These are phyloP conservation scores for Heliconius eleuchia DNA, from an alignment of 1,140 invertebrate genomes.

Conservation along the genomic window DNA sequence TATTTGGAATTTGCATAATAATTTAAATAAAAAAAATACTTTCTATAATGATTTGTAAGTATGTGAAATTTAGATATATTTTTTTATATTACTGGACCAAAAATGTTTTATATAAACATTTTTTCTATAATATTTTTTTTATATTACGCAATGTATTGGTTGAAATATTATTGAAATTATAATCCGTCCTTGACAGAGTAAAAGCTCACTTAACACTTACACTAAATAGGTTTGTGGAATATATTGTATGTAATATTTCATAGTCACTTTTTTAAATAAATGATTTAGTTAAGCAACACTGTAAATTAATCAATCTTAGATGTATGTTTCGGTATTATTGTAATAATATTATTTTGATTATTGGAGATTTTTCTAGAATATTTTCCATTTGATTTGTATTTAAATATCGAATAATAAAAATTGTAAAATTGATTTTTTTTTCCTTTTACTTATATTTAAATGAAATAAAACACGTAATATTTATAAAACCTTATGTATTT, in stretches of 20 bases:
- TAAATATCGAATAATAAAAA: constrained; percentile 72
- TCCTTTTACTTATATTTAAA: not conserved
- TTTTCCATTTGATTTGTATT: constrained; percentile 72
- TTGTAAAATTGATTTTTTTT: constrained; percentile 50
- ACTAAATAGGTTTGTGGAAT: constrained; percentile 30
- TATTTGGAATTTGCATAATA: not conserved
- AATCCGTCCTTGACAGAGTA: constrained; percentile 28
- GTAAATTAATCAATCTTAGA: constrained; percentile 72
- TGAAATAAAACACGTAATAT: constrained; percentile 32
- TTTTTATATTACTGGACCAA: not conserved
- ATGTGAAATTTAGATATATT: no score
- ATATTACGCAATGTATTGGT: not conserved
- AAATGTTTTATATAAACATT: not conserved
- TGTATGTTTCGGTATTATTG: constrained; percentile 45
- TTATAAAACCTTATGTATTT: constrained; percentile 49
- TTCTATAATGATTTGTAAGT: not conserved
- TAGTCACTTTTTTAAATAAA: constrained; percentile 50
- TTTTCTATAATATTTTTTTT: not conserved
- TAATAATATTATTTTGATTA: constrained; percentile 33
- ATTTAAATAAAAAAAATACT: not conserved
- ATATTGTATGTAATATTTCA: constrained; percentile 49
- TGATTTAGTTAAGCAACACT: constrained; percentile 61
- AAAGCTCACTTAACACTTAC: constrained; percentile 20
- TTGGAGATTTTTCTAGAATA: constrained; percentile 61
- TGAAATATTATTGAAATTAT: constrained; percentile 32